phyloP scores from a whole-genome alignment of 2,888 invertebrate genomes.

The Tholera decimalis region DNA sequence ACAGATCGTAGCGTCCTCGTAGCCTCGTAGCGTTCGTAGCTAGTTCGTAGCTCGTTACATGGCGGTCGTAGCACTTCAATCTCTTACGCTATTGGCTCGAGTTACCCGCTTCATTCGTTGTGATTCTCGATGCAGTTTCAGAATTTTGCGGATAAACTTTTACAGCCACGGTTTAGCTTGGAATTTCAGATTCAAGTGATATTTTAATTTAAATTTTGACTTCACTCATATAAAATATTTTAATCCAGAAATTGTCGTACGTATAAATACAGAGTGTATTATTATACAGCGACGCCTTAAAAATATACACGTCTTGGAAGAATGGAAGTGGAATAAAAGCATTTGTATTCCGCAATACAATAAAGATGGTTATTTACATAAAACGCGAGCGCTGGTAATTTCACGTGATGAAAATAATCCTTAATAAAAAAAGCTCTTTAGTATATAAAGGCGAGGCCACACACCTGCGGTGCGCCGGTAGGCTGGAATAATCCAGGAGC shows the following conservation, averaged over 20 bases:
- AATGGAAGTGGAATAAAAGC: conserved; percentile 50
- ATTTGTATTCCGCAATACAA: conserved; percentile 57
- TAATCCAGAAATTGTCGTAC: conserved; percentile 3
- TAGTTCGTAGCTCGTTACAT: conserved; percentile 74
- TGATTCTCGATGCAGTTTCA: conserved; percentile 46
- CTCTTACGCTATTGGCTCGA: conserved; percentile 74
- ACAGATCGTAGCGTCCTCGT: conserved; percentile 66
- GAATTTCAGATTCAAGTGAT: neutral
- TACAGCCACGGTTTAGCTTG: conserved; percentile 1
- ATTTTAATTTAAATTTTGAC: conserved; percentile 17
- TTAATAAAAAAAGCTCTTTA: conserved; percentile 62
- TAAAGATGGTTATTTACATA: conserved; percentile 61
- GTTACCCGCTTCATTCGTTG: conserved; percentile 66
- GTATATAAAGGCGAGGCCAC: conserved; percentile 63
- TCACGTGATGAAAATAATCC: conserved; percentile 65
- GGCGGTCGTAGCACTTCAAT: conserved; percentile 76
- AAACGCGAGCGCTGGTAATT: conserved; percentile 51
- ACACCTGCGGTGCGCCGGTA: conserved; percentile 64
- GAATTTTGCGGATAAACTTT: conserved; percentile 28
- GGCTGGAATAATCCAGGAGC: conserved; percentile 67
- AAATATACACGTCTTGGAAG: conserved; percentile 28
- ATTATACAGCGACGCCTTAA: conserved; percentile 23
- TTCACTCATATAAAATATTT: conserved; percentile 9
- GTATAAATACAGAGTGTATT: conserved; percentile 15
- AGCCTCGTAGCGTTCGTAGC: conserved; percentile 61